These are phyloP conservation scores for Coturnix japonica DNA, from an alignment of 2,113 vertebrate genomes.

Conservation along the genomic window DNA sequence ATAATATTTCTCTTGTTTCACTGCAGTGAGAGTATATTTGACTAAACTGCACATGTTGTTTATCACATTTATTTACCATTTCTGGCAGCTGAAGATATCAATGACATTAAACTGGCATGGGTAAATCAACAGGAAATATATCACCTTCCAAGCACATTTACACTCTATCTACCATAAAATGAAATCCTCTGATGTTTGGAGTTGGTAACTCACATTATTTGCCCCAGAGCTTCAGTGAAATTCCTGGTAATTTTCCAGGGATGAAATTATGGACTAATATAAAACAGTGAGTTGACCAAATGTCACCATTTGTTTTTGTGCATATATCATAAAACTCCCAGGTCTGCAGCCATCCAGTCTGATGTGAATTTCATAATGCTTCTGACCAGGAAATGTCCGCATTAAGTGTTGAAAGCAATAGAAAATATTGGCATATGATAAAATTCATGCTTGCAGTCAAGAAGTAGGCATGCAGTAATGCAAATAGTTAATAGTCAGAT, in stretches of 20 bases:
- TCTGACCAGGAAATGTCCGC: neutral
- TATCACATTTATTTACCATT: slow-evolving; percentile 4
- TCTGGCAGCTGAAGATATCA: neutral
- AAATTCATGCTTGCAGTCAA: neutral
- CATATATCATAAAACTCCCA: neutral
- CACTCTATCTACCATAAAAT: neutral
- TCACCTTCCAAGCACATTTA: neutral
- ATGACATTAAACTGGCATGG: neutral
- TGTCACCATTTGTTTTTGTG: neutral
- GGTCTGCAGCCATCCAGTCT: neutral
- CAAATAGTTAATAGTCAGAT: neutral
- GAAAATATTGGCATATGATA: neutral
- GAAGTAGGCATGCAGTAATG: neutral
- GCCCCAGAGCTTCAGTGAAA: neutral
- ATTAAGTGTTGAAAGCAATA: neutral
- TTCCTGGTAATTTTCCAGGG: neutral
- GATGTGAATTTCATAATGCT: neutral
- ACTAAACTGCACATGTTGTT: neutral
- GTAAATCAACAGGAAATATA: neutral
- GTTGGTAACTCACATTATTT: neutral
- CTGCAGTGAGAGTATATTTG: neutral
- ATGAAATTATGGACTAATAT: neutral
- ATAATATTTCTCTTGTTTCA: neutral
- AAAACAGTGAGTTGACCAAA: neutral
- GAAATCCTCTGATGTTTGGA: neutral